phyloP scores from a whole-genome alignment of 2,888 invertebrate genomes.

The Macrosiphum euphorbiae region DNA sequence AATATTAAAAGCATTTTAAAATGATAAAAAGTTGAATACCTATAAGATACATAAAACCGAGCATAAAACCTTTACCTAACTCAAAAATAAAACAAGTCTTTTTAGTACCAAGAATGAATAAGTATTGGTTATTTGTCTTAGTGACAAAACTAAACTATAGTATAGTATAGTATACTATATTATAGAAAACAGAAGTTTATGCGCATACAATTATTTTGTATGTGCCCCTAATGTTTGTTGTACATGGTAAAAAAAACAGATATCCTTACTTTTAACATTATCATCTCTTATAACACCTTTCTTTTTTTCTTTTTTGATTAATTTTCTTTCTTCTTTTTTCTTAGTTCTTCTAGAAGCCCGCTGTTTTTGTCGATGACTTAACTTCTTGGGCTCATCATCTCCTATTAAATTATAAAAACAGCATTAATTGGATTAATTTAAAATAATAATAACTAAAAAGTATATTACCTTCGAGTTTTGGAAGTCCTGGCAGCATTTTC shows the following conservation, averaged over 20 bases:
- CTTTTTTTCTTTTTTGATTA: slow-evolving; percentile 70
- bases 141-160: background rate
- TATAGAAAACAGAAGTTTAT: background rate
- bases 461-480: slow-evolving; percentile 57
- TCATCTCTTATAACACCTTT: slow-evolving; percentile 63
- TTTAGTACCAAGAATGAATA: background rate
- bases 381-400: slow-evolving; percentile 72
- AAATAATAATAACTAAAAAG: background rate
- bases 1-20: background rate
- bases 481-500: slow-evolving; percentile 75
- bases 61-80: background rate
- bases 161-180: background rate
- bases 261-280: slow-evolving; percentile 27
- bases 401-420: slow-evolving; percentile 65
- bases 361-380: slow-evolving; percentile 81
- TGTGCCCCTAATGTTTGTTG: background rate
- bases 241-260: background rate
- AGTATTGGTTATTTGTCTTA: background rate
- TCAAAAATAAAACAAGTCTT: too few species aligned
- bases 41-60: background rate
- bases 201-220: background rate
- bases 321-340: slow-evolving; percentile 73
- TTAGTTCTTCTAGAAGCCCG: slow-evolving; percentile 76
- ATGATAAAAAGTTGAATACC: background rate
- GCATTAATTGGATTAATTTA: background rate